These are phyloP conservation scores for Melanotaenia trifasciata DNA, from an alignment of 2,797 vertebrate species.

Conservation along the genomic window DNA sequence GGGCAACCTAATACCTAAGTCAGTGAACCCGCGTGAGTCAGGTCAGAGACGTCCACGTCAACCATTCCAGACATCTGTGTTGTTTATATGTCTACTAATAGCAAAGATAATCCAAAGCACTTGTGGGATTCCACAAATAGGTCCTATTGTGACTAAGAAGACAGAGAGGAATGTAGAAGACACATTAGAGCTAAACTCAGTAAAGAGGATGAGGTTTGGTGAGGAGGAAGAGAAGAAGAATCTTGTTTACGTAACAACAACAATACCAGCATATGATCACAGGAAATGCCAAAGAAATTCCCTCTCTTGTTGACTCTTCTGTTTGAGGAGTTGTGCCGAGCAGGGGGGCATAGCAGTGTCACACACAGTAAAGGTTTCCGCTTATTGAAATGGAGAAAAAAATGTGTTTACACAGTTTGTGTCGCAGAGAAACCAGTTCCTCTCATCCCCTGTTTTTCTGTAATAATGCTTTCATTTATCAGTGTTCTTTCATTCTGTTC, in stretches of 20 bases:
- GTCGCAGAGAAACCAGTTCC: too few relatives aligned
- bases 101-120: slow-evolving; percentile 61
- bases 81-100: slow-evolving; percentile 58
- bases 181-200: slow-evolving; percentile 25
- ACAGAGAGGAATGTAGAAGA: slow-evolving; percentile 24
- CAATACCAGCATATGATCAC: slow-evolving; percentile 55
- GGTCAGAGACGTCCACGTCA: slow-evolving; percentile 56
- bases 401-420: not conserved
- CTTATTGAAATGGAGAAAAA: slow-evolving; percentile 7
- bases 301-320: slow-evolving; percentile 31
- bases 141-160: slow-evolving; percentile 43
- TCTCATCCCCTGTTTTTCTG: not conserved
- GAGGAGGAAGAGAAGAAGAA: slow-evolving; percentile 24
- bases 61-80: slow-evolving; percentile 46
- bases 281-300: slow-evolving; percentile 69
- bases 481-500: not conserved
- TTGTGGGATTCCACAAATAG: slow-evolving; percentile 63
- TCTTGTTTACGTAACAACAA: slow-evolving; percentile 48
- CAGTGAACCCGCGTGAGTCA: slow-evolving; percentile 51
- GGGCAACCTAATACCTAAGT: slow-evolving; percentile 47
- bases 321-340: slow-evolving; percentile 25
- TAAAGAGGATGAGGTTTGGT: slow-evolving; percentile 15
- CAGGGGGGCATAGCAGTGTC: slow-evolving; percentile 11
- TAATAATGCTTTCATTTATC: not conserved
- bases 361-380: slow-evolving; percentile 12